These are phyloP conservation scores for Leptinotarsa defecta DNA, from an alignment of 1,140 invertebrate genomes.

Conservation along the genomic window DNA sequence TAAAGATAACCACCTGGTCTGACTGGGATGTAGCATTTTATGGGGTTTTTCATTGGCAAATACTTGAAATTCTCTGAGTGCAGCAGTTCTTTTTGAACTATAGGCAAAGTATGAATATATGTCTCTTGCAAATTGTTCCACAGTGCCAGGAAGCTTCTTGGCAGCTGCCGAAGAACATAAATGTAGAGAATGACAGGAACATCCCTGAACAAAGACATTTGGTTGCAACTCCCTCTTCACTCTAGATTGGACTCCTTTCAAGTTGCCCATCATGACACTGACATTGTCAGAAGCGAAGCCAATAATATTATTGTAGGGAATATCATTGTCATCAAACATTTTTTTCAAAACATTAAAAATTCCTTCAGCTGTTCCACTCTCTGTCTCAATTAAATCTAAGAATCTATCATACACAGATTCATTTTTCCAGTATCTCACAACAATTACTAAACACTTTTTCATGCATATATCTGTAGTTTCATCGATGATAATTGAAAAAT, in stretches of 20 bases:
- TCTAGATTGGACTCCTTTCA: not conserved
- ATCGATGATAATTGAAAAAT: no score
- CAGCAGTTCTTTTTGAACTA: not conserved
- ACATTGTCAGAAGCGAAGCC: slow-evolving; percentile 2
- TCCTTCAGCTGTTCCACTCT: no score
- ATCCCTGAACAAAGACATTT: not conserved
- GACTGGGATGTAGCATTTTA: not conserved
- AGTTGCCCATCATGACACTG: not conserved
- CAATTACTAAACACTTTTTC: no score
- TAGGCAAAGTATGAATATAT: not conserved
- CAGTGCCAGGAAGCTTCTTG: not conserved
- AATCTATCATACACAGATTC: no score
- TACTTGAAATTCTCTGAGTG: not conserved
- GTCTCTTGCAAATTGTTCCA: not conserved
- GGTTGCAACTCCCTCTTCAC: not conserved
- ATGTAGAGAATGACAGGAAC: not conserved
- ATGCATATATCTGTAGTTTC: no score
- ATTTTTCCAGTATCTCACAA: no score
- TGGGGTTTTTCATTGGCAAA: not conserved
- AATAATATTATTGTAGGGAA: not conserved
- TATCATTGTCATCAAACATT: not conserved
- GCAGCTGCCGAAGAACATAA: not conserved
- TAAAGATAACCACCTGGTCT: not conserved
- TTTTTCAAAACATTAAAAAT: not conserved
- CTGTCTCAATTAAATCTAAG: no score